Conservation (phyloP, 2,797 vertebrate genomes). For the Clarias platycephalus region DNA sequence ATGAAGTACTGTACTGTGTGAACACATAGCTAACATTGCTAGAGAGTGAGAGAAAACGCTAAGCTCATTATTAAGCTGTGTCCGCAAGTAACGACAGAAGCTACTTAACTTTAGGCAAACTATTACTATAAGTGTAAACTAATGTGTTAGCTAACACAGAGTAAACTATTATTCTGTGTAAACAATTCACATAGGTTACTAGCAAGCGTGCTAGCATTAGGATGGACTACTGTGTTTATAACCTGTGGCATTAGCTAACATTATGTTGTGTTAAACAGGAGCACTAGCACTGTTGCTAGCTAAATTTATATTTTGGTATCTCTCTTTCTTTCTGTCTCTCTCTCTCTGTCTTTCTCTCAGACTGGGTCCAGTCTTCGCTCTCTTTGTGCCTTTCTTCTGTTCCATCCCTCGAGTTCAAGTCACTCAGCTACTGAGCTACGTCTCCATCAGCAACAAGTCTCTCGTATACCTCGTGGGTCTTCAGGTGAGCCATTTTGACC, state of each 20-base stretch:
- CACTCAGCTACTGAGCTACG: conserved; percentile 86
- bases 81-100: background rate
- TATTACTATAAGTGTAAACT: background rate
- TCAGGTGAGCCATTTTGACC: conserved; percentile 68
- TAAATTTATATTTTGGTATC: background rate
- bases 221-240: background rate
- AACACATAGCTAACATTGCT: background rate
- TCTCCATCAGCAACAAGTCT: conserved; percentile 96
- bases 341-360: conserved; percentile 64
- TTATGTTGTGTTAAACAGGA: background rate
- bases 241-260: background rate
- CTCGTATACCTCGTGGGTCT: conserved; percentile 90
- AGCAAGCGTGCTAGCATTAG: background rate
- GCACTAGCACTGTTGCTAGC: background rate
- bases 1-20: background rate
- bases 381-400: conserved; percentile 95
- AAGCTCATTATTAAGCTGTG: background rate
- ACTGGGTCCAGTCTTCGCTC: conserved; percentile 87
- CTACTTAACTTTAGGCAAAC: background rate
- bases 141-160: background rate
- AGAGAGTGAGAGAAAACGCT: background rate
- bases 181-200: background rate
- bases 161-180: background rate
- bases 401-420: conserved; percentile 90
- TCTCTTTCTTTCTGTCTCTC: background rate